Evolutionary conservation across 92 coral and sea anemone genomes (phyloP).

Genomic region (Epizoanthus fatuus): DNA sequence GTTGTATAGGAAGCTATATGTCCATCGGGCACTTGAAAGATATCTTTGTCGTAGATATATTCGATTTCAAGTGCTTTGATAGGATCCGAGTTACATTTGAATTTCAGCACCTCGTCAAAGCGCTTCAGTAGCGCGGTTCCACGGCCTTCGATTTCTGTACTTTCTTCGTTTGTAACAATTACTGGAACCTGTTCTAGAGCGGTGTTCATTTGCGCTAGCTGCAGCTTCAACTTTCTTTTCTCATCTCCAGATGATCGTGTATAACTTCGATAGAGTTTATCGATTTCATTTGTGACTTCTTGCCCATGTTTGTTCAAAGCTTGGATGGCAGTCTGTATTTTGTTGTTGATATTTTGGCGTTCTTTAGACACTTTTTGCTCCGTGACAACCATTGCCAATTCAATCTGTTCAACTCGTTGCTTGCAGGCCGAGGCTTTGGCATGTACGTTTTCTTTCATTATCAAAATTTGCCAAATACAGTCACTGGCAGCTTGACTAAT

Average conservation of each 20-base stretch:
- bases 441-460: conserved; percentile 25
- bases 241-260: conserved; percentile 22
- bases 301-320: conserved; percentile 23
- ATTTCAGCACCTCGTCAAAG: conserved; percentile 29
- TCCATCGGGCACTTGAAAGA: conserved; percentile 25
- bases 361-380: conserved; percentile 35
- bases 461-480: conserved; percentile 20
- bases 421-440: conserved; percentile 10
- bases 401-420: conserved; percentile 29
- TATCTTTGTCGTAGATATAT: conserved; percentile 17
- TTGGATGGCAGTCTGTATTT: conserved; percentile 12
- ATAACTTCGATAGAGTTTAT: conserved; percentile 18
- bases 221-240: conserved; percentile 29
- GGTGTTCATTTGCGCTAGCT: conserved; percentile 26
- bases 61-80: conserved; percentile 30
- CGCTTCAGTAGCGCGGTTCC: conserved; percentile 22
- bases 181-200: conserved; percentile 20
- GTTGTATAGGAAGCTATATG: conserved; percentile 1
- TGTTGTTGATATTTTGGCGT: conserved; percentile 28
- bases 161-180: conserved; percentile 4
- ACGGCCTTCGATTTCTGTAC: neutral
- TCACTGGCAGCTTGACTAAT: conserved; percentile 11
- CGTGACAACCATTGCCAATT: conserved; percentile 26
- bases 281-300: conserved; percentile 25
- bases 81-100: neutral